Evolutionary conservation across 2,797 vertebrate species (phyloP), one percentile per base, ranked within the genome.

Genomic region (Podargus strigoides): DNA sequence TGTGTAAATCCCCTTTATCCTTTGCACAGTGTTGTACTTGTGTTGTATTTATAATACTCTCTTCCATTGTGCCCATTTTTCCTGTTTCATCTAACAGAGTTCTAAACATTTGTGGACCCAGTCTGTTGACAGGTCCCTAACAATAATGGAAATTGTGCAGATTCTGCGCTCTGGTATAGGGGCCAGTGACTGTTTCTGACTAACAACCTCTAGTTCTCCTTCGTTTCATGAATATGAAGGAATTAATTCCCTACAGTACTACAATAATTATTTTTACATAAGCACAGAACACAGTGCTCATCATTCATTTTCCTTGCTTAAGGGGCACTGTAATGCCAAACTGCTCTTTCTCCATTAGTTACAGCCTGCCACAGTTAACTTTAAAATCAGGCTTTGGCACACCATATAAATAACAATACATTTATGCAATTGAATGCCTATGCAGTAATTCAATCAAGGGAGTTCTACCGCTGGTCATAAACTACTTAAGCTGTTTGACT

Each of bases 361-460:
- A 90, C 70, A 79, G 86, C 73, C 80, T 80, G 81, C 78, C 80
- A 85, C 47, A 47, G 85, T 62, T 92, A 93, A 90, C 80, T 95
- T 55, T 79, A 67, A 91, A 96, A 76, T 81, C 93, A 78, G 36
- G 39, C 59, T 87, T 87, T 93, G 90, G 75, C 87, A 87, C 90
- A 63, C 21, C 68, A 75, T 96, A 86, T 92, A 94, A 95, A 94
- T 93, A 95, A 88, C 94, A 95, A 96, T 84, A 87, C 89, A 92
- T 66, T 92, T 92, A 52, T 58, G 79, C 90, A 96, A 95, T 87
- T 95, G 94, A 96, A 91, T 95, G 95, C 79, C 92, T 78, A 50
- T 53, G 81, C 69, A 91, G 89, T 95, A 95, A 89, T 93, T 95
- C 90, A 94, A 90, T 93, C 90, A 92, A 94, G 68, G 81, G 93